These are phyloP conservation scores for Piaya cayana DNA, from an alignment of 2,113 vertebrate species.

Conservation along the genomic window DNA sequence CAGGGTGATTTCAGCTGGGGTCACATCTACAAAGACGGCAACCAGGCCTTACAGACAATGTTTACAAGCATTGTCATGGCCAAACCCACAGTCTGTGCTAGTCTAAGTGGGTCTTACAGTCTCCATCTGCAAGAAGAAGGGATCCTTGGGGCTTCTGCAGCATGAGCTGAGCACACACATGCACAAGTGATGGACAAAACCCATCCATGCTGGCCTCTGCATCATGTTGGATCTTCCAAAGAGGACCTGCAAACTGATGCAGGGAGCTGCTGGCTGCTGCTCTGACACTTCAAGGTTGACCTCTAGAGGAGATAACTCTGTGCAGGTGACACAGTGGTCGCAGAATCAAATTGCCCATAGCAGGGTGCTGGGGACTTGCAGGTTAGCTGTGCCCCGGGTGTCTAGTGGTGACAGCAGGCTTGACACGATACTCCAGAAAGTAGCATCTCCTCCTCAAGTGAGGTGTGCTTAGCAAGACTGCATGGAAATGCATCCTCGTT, in stretches of 20 bases:
- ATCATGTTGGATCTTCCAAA: neutral
- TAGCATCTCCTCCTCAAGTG: fast-evolving
- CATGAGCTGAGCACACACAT: neutral
- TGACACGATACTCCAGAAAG: fast-evolving
- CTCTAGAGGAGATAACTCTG: neutral
- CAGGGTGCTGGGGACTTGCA: neutral
- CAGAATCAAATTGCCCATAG: fast-evolving
- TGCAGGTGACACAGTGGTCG: fast-evolving
- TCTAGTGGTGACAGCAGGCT: fast-evolving
- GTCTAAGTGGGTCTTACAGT: neutral
- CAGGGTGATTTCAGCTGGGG: fast-evolving
- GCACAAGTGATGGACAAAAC: neutral
- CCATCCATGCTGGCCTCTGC: neutral
- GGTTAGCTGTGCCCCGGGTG: neutral
- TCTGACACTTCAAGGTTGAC: slow-evolving; percentile 42
- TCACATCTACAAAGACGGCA: neutral
- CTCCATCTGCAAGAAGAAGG: neutral
- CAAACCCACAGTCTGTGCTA: neutral
- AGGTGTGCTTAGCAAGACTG: neutral
- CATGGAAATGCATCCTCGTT: neutral
- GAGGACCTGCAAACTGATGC: neutral
- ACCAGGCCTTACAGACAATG: neutral
- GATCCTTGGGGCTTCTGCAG: neutral
- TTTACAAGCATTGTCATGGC: neutral
- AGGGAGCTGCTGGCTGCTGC: neutral